These are phyloP conservation scores for Chamaedrilus cognettii DNA, from an alignment of 2,888 invertebrate species.

Conservation along the genomic window DNA sequence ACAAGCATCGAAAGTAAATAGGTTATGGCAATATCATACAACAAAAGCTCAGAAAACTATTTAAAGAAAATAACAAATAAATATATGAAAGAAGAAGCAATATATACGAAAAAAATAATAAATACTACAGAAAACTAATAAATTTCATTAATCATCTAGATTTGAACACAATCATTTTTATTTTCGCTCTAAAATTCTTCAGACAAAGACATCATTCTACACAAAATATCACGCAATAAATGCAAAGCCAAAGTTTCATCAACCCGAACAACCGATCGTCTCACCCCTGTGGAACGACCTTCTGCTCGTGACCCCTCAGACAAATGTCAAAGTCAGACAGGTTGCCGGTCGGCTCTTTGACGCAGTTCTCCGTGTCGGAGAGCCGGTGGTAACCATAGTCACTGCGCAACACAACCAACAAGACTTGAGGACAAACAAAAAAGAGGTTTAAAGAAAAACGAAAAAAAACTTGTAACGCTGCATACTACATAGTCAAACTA, in stretches of 20 bases:
- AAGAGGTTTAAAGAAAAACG: not conserved
- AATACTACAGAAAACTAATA: no score
- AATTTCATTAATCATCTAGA: no score
- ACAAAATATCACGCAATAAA: no score
- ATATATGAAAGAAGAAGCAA: no score
- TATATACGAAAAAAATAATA: no score
- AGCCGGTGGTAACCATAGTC: slow-evolving; percentile 54
- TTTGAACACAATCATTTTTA: no score
- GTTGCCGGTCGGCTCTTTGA: slow-evolving; percentile 41
- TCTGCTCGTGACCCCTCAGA: slow-evolving; percentile 47
- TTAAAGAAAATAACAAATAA: no score
- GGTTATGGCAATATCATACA: no score
- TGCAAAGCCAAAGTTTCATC: not conserved
- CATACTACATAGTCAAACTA: not conserved
- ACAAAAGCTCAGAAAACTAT: no score
- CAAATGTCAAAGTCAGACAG: slow-evolving; percentile 51
- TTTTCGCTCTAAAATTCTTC: no score
- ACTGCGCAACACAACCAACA: slow-evolving; percentile 42
- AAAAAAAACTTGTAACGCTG: slow-evolving; percentile 1
- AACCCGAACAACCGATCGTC: slow-evolving; percentile 16
- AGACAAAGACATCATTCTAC: no score
- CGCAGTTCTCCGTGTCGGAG: slow-evolving; percentile 44
- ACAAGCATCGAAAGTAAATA: no score
- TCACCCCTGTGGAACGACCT: slow-evolving; percentile 52
- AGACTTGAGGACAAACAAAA: not conserved